Evolutionary conservation across 2,888 invertebrate species (phyloP), one percentile per base, ranked within the genome.

Genomic region (Digitonthophagus gazella): DNA sequence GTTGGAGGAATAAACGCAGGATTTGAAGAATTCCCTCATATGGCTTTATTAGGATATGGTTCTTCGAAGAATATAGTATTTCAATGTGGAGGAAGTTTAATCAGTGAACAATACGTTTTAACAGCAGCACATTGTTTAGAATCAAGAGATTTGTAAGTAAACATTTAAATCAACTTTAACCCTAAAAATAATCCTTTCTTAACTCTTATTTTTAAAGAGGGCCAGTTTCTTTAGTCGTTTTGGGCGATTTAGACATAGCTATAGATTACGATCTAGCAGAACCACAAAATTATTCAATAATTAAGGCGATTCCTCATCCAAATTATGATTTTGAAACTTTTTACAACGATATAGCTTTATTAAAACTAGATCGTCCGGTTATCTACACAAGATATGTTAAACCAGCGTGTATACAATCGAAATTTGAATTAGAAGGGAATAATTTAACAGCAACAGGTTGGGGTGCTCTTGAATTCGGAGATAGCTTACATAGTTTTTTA

Each of bases 111-210:
- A 6, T 89, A 85, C 78, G 85, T 91, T 57, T 78, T 91, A 3
- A 88, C 90, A 0, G 90, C 90, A 0, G 90, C 88, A 0, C 91
- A 91, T 76, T 91, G 91, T 74, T 54, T 74, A 4, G 63, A 63
- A 19, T 68, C 69, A 58, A 64, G 69, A 58, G 64, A 64, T 73
- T 76, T 70, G 70, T 73, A n/a, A n/a, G n/a, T 66, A 18, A 44
- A 8, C 11, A 22, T 22, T 22, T n/a, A n/a, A 22, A 22, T 22
- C 6, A 4, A 22, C 3, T 44, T 65, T 11, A 18, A 11, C 15
- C 6, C 16, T 63, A 8, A 3, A 3, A 65, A 11, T 16, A 44
- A 4, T 8, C 6, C n/a, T 3, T 4, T 15, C 5, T 15, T 22
- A 65, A 11, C 11, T 19, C 11, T 8, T 20, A 56, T 5, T 6